These are phyloP conservation scores for Luperina testacea DNA, from an alignment of 2,888 invertebrate genomes.

Conservation along the genomic window DNA sequence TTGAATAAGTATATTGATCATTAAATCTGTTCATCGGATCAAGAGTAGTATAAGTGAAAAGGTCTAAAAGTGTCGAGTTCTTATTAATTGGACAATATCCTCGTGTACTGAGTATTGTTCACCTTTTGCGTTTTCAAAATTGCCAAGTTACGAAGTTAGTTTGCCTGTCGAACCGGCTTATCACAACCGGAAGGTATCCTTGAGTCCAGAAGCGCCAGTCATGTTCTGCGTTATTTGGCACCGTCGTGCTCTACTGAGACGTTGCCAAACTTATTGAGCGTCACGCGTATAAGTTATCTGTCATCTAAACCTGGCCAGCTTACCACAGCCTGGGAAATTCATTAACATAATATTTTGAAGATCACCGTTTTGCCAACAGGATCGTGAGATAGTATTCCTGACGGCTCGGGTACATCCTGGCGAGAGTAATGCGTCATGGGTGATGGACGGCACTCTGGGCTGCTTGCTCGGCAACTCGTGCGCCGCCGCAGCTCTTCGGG, in stretches of 20 bases:
- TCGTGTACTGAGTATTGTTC: not conserved
- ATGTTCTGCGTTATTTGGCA: constrained; percentile 17
- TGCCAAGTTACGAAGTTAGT: not conserved
- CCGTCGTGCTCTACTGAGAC: too few species aligned
- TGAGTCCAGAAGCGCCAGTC: not conserved
- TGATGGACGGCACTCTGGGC: constrained; percentile 95
- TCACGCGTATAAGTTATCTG: not conserved
- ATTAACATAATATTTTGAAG: not conserved
- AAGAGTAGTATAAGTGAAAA: not conserved
- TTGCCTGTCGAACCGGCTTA: not conserved
- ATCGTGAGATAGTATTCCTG: constrained; percentile 92
- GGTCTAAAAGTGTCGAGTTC: not conserved
- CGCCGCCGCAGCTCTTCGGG: constrained; percentile 91
- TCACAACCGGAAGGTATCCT: not conserved
- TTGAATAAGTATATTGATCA: not conserved
- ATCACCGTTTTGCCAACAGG: constrained; percentile 77
- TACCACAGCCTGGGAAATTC: not conserved
- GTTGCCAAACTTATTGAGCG: constrained; percentile 2
- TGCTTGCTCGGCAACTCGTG: constrained; percentile 91
- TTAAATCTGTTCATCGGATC: not conserved
- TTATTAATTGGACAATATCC: not conserved
- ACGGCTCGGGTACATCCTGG: constrained; percentile 96
- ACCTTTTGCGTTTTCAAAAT: not conserved
- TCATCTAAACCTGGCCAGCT: not conserved
- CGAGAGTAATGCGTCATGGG: constrained; percentile 96